Base-by-base conservation (phyloP, 2,797 vertebrate species). In the Philypnodon macrostomus region DNA sequence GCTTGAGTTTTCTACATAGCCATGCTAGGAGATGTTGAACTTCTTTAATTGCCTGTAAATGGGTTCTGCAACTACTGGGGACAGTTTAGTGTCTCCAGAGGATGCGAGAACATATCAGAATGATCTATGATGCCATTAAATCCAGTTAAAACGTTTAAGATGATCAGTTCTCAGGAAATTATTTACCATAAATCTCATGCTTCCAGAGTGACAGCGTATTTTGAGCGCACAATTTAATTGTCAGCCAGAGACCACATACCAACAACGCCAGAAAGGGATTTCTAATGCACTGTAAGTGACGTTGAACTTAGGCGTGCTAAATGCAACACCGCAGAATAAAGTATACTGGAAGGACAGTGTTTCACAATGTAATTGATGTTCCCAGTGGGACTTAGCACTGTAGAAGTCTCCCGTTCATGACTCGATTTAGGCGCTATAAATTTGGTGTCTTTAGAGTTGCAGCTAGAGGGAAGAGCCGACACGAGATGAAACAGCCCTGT, bases 311-410 rank as follows among this genome's bases (percentile, higher is more conserved):
- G 63, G 65, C 66, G 57, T 63, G 78, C 77, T 63, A 74, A 80
- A 76, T 54, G 63, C 68, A 73, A 67, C 75, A 79, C 85, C 84
- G 35, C 83, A 85, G 77, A 76, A 70, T 70, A 50, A 75, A 77
- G 79, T 80, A 60, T 55, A 67, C 80, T 77, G 67, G 76, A 86
- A 83, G 77, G 83, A 80, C 84, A 75, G 67, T 33, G 33, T 86
- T 87, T 87, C 84, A 73, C 79, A 83, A 88, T 42, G 50, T 85
- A 75, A 86, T 77, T 74, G 70, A 87, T 80, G 80, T 71, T 75
- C 68, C 83, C 73, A 42, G 4, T 66, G 85, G 83, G 86, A 87
- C 58, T 64, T 34, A 13, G 76, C 69, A 75, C 77, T 56, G 60
- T 57, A 71, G 48, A 73, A 80, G 82, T 53, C 66, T 77, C 67